Evolutionary conservation across 2,888 invertebrate genomes (phyloP), one percentile per base, ranked within the genome.

Genomic region (Thereva unica): DNA sequence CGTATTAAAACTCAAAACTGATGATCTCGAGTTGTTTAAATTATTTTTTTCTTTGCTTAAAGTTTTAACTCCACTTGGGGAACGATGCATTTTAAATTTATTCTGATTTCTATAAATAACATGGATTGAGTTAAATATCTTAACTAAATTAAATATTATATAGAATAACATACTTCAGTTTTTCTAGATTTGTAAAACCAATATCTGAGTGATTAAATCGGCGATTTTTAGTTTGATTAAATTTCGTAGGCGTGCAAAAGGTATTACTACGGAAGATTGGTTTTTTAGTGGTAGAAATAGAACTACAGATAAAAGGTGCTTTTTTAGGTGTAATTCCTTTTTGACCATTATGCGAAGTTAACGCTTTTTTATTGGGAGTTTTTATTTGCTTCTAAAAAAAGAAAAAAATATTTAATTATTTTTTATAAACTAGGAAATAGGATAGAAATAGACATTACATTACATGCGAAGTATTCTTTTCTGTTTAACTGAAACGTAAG

Each of bases 221-320:
- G n/a, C 66, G 57, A 34, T 49, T 53, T 12, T 71, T 71, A 0
- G 71, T 49, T 53, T 67, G 69, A 55, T 67, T 71, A 5, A 71
- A 71, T 65, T 75, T 75, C 35, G 45, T 72, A 23, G 76, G 76
- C 9, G 75, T 75, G 47, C 74, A 73, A 69, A 77, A 75, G 5
- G 77, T 75, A 52, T 74, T 74, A 10, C 72, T 73, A 37, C 70
- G 70, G 6, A 47, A 4, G 47, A 45, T 7, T 37, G 37, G 23
- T n/a, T 38, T n/a, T 34, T 47, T 45, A 12, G n/a, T 59, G 23
- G 23, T 23, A 23, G 23, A 23, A 23, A 23, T 23, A 23, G 23
- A 23, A 23, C 23, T 23, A 23, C 23, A 23, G 23, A 23, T 23
- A 23, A 23, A 23, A 23, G 23, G 23, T 23, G 23, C 23, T 23